Evolutionary conservation across 2,797 vertebrate genomes (phyloP), one percentile per base, ranked within the genome.

Genomic region (Delichon dasypus): DNA sequence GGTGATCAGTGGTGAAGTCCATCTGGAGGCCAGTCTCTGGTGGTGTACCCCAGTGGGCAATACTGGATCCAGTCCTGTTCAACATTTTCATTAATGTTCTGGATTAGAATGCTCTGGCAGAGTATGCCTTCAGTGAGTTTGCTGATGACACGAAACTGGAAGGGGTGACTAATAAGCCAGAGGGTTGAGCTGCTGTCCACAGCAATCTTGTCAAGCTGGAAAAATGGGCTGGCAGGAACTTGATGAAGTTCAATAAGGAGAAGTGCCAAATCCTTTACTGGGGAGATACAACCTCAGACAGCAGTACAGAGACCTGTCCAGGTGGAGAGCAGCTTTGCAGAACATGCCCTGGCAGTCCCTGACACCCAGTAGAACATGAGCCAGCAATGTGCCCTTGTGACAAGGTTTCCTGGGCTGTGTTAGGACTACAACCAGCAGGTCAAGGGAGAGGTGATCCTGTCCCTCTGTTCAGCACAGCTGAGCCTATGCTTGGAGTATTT

Each of bases 331-430:
- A 73, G 27, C 50, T 79, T 32, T 47, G 20, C n/a, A 65, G 51
- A 58, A 58, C 65, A 38, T 44, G 27, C 9, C 30, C 6, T 34
- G 29, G 9, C 0, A 0, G 3, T 66, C 38, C 32, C 27, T 2
- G 7, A 36, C 20, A 53, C n/a, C 7, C 7, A 13, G 27, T 14
- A 34, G 58, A 76, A 30, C 5, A 5, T 17, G 30, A 60, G 18
- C 19, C 26, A 48, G 14, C 32, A 26, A 2, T 11, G 7, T 60
- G n/a, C 23, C 7, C 23, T 32, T 44, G 40, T 51, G 34, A 20
- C 18, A 40, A 65, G n/a, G 9, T 45, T 53, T 71, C 38, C 48
- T 48, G 34, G 29, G 29, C 58, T 86, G 19, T 2, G 0, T 50
- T n/a, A 61, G 47, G 23, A 32, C 2, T 54, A 22, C 44, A 77